Percentiles rank a stretch among this genome's conserved stretches.
phyloP scores from a whole-genome alignment of 2,113 vertebrate species.

The Eptesicus fuscus region DNA sequence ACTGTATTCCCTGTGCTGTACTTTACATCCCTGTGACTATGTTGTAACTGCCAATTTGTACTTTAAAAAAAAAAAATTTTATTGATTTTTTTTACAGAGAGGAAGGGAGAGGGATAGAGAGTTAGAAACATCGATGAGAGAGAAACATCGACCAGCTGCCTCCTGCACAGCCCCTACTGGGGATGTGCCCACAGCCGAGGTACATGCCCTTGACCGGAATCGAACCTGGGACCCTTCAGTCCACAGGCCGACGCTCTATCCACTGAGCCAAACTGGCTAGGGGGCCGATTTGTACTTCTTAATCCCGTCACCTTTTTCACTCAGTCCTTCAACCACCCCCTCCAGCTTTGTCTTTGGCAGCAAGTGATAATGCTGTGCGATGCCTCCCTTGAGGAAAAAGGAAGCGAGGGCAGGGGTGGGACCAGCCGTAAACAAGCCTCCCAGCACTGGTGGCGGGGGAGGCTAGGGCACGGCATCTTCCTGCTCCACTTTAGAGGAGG shows the following conservation, averaged over 20 bases:
- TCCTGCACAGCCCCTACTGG: no score
- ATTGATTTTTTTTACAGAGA: no score
- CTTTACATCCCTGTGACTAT: neutral
- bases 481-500: neutral
- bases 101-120: no score
- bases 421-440: neutral
- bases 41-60: neutral
- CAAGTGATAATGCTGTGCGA: neutral
- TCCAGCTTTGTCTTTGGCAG: neutral
- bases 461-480: neutral
- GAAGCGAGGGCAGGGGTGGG: neutral
- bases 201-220: no score
- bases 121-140: no score
- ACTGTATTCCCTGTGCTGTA: neutral
- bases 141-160: no score
- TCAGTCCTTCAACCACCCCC: neutral
- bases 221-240: no score
- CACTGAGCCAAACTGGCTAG: no score
- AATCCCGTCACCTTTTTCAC: neutral
- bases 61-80: neutral
- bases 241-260: no score
- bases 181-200: no score
- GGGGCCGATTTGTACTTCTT: neutral
- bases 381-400: neutral
- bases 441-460: neutral